These are phyloP conservation scores for Xiphias gladius DNA, from an alignment of 2,113 vertebrate species.

Conservation along the genomic window DNA sequence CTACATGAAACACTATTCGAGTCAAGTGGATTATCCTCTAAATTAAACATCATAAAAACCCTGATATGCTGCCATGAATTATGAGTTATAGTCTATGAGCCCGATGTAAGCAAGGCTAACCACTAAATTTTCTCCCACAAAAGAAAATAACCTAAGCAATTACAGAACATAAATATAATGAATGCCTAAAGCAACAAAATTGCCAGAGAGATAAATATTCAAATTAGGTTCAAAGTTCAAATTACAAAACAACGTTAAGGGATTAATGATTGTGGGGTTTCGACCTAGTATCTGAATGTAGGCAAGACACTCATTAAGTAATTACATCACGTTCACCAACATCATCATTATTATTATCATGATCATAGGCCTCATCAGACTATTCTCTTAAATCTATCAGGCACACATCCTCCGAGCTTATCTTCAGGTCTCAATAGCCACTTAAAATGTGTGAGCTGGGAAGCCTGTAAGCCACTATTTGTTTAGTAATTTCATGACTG, in stretches of 20 bases:
- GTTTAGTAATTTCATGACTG: slow-evolving; percentile 78
- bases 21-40: no score
- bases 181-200: not conserved
- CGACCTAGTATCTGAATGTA: not conserved
- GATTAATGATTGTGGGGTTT: not conserved
- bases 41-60: no score
- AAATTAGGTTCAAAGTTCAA: not conserved
- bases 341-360: slow-evolving; percentile 13
- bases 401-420: slow-evolving; percentile 23
- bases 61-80: no score
- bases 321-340: slow-evolving; percentile 10
- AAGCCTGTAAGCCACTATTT: slow-evolving; percentile 64
- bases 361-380: not conserved
- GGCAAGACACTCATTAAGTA: not conserved
- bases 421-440: slow-evolving; percentile 29
- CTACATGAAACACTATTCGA: no score
- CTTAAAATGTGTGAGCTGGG: slow-evolving; percentile 46
- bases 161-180: not conserved
- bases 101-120: not conserved
- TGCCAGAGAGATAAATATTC: not conserved
- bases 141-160: no score
- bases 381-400: slow-evolving; percentile 20
- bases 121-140: no score
- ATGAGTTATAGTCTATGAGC: no score
- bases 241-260: not conserved